Evolutionary conservation across 1,140 invertebrate genomes (phyloP).

Genomic region (Dreissena polymorpha): DNA sequence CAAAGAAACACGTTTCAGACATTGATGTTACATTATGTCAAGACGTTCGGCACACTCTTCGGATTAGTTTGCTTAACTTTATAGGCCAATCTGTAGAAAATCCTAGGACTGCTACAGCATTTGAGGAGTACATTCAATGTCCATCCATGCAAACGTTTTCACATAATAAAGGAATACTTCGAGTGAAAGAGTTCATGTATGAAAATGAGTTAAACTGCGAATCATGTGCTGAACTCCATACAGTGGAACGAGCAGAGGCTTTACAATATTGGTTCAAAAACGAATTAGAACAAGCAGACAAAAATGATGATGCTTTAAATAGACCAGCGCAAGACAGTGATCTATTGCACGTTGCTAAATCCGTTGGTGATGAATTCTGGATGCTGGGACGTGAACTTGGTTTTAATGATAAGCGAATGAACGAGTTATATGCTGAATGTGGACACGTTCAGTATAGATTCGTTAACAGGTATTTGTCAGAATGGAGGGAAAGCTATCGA

Average conservation of each 20-base stretch:
- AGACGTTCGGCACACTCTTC: not conserved
- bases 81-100: slow-evolving; percentile 6
- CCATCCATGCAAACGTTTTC: not conserved
- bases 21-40: not conserved
- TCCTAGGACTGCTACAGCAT: slow-evolving; percentile 6
- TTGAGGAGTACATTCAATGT: slow-evolving; percentile 44
- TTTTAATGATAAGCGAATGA: not conserved
- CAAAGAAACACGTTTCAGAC: not conserved
- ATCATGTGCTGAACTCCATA: not conserved
- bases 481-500: no score
- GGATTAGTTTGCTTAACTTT: not conserved
- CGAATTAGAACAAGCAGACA: not conserved
- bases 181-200: slow-evolving; percentile 37
- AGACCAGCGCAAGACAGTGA: not conserved
- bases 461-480: no score
- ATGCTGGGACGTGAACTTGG: not conserved
- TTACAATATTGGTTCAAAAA: slow-evolving; percentile 13
- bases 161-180: not conserved
- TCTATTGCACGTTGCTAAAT: not conserved
- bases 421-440: not conserved
- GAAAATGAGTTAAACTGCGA: not conserved
- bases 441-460: no score
- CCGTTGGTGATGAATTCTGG: not conserved
- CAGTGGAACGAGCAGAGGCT: not conserved
- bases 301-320: not conserved